Evolutionary conservation across 2,113 vertebrate species (phyloP), one percentile per base, ranked within the genome.

Genomic region (Crotalus viridis): DNA sequence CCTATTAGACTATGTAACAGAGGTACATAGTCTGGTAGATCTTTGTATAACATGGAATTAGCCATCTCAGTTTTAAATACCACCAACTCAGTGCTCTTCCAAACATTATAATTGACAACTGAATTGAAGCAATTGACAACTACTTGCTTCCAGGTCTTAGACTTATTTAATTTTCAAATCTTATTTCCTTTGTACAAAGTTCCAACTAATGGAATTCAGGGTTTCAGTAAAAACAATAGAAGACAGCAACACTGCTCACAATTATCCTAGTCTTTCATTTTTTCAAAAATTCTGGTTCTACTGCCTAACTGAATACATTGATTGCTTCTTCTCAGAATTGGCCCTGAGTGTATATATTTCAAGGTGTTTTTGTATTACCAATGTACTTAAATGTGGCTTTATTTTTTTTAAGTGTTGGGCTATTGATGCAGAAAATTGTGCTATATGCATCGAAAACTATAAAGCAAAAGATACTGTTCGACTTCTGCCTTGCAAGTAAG

Each of bases 401-500:
- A 0, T 94, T 28, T 97, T 92, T 92, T 93, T 24, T 89, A 56
- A 98, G 98, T 98, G 97, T 95, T 96, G 98, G 54, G 97, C 98
- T 93, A 93, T 98, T 86, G 97, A 98, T 95, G 96, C 97, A 91
- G 98, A 98, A 95, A 98, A 98, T 86, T 98, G 98, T 97, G 98
- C 98, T 92, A 97, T 98, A 91, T 98, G 98, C 93, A 98, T 98
- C 95, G 98, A 98, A 96, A 98, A 97, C 92, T 98, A 98, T 94
- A 98, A 98, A 97, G 96, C 97, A 93, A 98, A 97, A 95, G 98
- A 98, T 95, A 95, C 97, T 91, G 97, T 98, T 93, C 97, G 98
- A 96, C 98, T 98, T 96, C 97, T 98, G 89, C 98, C 98, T 54
- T 98, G 98, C 98, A 98, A 97, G 98, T 98, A 98, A 94, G 98